Evolutionary conservation across 1,140 invertebrate species (phyloP).

Genomic region (Drosophila tristis): DNA sequence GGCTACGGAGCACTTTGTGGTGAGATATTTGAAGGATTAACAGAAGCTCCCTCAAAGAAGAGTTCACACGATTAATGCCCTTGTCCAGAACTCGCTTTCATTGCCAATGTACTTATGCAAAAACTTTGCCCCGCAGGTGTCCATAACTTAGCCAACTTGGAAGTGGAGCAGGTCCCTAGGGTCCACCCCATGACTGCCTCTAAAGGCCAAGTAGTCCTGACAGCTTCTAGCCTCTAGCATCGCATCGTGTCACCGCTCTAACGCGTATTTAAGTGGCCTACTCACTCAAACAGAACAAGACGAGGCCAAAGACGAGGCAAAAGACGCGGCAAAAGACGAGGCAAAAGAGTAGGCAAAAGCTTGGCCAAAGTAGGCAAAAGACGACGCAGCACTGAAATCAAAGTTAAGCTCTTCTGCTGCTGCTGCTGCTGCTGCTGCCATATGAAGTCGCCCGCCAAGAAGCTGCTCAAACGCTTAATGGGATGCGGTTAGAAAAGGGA

Average conservation of each 20-base stretch:
- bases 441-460: constrained; percentile 46
- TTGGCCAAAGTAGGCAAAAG: constrained; percentile 13
- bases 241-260: constrained; percentile 56
- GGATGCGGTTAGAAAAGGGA: constrained; percentile 48
- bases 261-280: constrained; percentile 76
- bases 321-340: constrained; percentile 43
- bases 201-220: constrained; percentile 1
- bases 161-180: too few species aligned
- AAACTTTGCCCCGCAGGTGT: too few species aligned
- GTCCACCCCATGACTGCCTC: neutral
- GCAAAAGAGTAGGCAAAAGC: constrained; percentile 39
- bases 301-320: constrained; percentile 43
- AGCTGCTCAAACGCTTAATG: constrained; percentile 42
- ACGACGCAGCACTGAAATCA: constrained; percentile 25
- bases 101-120: too few species aligned
- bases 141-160: too few species aligned
- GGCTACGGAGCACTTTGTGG: too few species aligned
- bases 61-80: too few species aligned
- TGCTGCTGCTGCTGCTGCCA: constrained; percentile 30
- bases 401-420: constrained; percentile 33
- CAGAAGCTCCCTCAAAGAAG: too few species aligned
- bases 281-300: constrained; percentile 57
- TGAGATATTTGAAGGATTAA: too few species aligned
- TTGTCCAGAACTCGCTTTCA: too few species aligned
- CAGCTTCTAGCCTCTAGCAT: constrained; percentile 30